Evolutionary conservation across 2,888 invertebrate species (phyloP).

Genomic region (Dicyrtomina minuta): DNA sequence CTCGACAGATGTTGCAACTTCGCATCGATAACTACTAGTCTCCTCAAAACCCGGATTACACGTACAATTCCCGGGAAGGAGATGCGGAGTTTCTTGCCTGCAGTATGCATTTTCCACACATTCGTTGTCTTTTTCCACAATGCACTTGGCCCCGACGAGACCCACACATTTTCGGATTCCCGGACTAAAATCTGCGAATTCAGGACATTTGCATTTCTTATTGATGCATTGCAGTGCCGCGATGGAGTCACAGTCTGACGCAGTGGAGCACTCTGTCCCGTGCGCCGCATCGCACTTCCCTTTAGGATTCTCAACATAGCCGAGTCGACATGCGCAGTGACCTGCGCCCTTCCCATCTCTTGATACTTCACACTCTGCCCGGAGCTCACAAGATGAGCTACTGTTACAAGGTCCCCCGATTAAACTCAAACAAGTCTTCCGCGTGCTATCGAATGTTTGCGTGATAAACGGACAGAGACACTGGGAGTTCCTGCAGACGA

Average conservation of each 20-base stretch:
- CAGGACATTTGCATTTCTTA: constrained; percentile 21
- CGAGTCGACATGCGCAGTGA: constrained; percentile 14
- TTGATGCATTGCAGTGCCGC: constrained; percentile 21
- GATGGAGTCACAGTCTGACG: constrained; percentile 17
- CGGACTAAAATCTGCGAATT: not conserved
- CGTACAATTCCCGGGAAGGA: not conserved
- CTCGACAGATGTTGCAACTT: no score
- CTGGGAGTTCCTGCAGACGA: constrained; percentile 1
- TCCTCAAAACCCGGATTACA: not conserved
- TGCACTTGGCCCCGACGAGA: constrained; percentile 24
- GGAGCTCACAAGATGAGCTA: no score
- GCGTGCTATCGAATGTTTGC: constrained; percentile 2
- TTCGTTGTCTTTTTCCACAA: not conserved
- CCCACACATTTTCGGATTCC: constrained; percentile 20
- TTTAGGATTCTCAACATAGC: constrained; percentile 6
- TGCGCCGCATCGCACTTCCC: constrained; percentile 8
- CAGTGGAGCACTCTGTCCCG: not conserved
- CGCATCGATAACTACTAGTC: constrained; percentile 8
- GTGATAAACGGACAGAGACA: constrained; percentile 6
- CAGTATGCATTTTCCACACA: constrained; percentile 10
- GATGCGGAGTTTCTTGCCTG: not conserved
- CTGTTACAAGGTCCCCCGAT: constrained; percentile 19
- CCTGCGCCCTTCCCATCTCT: not conserved
- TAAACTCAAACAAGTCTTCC: constrained; percentile 5
- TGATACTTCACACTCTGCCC: no score